phyloP scores from a whole-genome alignment of 2,888 invertebrate species.

The Caenorhabditis uteleia region DNA sequence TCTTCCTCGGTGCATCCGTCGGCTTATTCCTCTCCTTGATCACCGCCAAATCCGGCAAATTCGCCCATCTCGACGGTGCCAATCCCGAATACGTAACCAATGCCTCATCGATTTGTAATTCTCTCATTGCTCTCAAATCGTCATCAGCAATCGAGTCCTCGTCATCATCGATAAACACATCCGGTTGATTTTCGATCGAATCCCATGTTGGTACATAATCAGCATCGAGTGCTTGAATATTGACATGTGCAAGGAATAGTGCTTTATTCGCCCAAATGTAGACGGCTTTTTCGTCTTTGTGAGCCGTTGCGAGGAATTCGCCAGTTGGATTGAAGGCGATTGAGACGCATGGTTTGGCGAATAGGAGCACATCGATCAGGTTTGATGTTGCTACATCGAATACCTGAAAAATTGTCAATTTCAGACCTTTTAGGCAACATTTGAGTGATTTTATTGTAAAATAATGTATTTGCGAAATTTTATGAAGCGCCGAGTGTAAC shows the following conservation, averaged over 20 bases:
- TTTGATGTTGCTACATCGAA: slow-evolving; percentile 81
- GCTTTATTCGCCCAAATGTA: slow-evolving; percentile 92
- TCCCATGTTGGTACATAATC: slow-evolving; percentile 70
- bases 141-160: slow-evolving; percentile 28
- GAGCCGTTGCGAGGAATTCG: slow-evolving; percentile 86
- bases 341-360: slow-evolving; percentile 83
- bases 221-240: slow-evolving; percentile 78
- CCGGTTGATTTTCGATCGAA: not conserved
- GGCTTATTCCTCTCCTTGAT: slow-evolving; percentile 89
- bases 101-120: slow-evolving; percentile 20
- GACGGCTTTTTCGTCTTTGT: slow-evolving; percentile 83
- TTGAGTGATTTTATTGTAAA: not conserved
- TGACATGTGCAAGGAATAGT: slow-evolving; percentile 80
- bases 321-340: slow-evolving; percentile 88
- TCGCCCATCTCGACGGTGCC: slow-evolving; percentile 83
- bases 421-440: not conserved
- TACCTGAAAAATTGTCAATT: slow-evolving; percentile 73
- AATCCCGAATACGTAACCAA: slow-evolving; percentile 83
- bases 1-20: slow-evolving; percentile 81
- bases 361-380: slow-evolving; percentile 74
- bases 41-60: slow-evolving; percentile 83
- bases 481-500: too few species aligned
- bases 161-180: slow-evolving; percentile 15
- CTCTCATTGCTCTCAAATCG: slow-evolving; percentile 8
- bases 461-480: not conserved